Conservation (phyloP, 23 tunicate genomes). For the Clavelina lepadiformis region DNA sequence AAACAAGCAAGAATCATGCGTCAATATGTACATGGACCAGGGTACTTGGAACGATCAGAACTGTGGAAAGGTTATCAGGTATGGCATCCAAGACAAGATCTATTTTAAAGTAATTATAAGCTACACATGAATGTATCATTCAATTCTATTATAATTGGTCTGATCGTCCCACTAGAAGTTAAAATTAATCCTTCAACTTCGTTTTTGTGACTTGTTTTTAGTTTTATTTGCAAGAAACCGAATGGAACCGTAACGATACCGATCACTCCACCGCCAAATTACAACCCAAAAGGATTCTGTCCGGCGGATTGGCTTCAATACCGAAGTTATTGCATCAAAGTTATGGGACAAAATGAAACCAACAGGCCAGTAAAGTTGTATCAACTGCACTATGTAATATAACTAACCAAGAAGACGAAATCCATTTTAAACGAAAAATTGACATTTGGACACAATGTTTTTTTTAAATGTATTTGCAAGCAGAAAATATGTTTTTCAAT, state of each 20-base stretch:
- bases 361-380: slow-evolving; percentile 42
- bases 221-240: slow-evolving; percentile 67
- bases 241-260: slow-evolving; percentile 22
- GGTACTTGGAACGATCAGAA: slow-evolving; percentile 83
- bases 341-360: slow-evolving; percentile 32
- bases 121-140: too few species aligned
- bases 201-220: slow-evolving; percentile 4
- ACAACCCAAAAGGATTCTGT: slow-evolving; percentile 80
- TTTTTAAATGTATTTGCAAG: too few species aligned
- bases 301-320: slow-evolving; percentile 81
- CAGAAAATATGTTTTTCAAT: too few species aligned
- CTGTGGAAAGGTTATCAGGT: slow-evolving; percentile 70
- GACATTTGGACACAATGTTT: too few species aligned
- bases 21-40: slow-evolving; percentile 17
- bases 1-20: slow-evolving; percentile 84
- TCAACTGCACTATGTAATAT: too few species aligned
- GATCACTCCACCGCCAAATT: slow-evolving; percentile 35
- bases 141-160: too few species aligned
- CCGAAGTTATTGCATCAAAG: slow-evolving; percentile 72
- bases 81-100: too few species aligned
- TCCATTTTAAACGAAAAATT: too few species aligned
- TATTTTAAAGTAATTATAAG: too few species aligned
- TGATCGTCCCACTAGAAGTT: too few species aligned
- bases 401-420: too few species aligned
- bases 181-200: background rate